These are phyloP conservation scores for Nymphalis io DNA, from an alignment of 1,140 invertebrate species.

Conservation along the genomic window DNA sequence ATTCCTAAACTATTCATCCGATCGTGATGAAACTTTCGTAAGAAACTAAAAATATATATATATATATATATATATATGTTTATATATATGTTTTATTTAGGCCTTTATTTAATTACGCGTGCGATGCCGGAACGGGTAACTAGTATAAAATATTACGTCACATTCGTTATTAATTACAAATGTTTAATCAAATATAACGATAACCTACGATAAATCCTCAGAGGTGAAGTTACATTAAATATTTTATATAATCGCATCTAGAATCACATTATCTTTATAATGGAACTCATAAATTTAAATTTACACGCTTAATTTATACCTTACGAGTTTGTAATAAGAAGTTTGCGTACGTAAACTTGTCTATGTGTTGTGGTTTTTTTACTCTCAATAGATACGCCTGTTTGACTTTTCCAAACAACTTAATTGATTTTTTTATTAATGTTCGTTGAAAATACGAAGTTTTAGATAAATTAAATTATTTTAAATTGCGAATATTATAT, in stretches of 20 bases:
- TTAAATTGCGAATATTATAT: background rate
- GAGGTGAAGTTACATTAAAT: background rate
- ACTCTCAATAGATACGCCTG: background rate
- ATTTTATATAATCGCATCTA: background rate
- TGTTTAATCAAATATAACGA: background rate
- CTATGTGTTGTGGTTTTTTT: slow-evolving; percentile 8
- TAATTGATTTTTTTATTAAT: slow-evolving; percentile 3
- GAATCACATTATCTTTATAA: slow-evolving; percentile 3
- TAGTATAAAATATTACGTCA: too few relatives aligned
- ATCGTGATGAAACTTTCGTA: too few relatives aligned
- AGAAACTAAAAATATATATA: too few relatives aligned
- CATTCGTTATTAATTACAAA: background rate
- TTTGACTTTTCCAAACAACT: background rate
- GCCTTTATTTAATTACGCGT: too few relatives aligned
- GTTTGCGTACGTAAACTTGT: slow-evolving; percentile 29
- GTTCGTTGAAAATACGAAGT: background rate
- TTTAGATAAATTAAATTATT: background rate
- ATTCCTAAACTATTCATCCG: too few relatives aligned
- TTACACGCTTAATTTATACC: slow-evolving; percentile 39
- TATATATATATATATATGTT: too few relatives aligned
- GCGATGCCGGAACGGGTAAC: too few relatives aligned
- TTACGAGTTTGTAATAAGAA: slow-evolving; percentile 35
- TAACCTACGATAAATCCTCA: background rate
- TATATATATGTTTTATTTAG: too few relatives aligned
- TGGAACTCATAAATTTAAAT: slow-evolving; percentile 35